phyloP scores from a whole-genome alignment of 2,113 vertebrate genomes.

The Malurus cyaneus region DNA sequence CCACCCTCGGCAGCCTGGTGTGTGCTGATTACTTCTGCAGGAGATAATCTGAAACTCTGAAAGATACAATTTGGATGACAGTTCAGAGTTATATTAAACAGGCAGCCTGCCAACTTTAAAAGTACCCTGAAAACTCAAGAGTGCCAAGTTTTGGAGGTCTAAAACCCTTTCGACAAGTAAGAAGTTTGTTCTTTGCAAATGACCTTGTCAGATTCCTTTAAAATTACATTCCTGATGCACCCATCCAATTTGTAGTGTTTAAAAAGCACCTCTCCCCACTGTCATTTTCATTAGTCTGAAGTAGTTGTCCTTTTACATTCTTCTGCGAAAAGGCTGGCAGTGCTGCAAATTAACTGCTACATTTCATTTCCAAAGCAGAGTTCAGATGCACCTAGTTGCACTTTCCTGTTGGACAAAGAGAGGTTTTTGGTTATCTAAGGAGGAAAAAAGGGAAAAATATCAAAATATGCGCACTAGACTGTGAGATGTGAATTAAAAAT shows the following conservation, averaged over 20 bases:
- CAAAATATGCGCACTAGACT: background rate
- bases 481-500: background rate
- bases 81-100: background rate
- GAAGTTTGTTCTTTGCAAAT: background rate
- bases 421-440: background rate
- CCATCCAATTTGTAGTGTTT: conserved; percentile 32
- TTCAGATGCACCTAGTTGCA: background rate
- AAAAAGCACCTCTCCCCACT: conserved; percentile 11
- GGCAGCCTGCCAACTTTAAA: background rate
- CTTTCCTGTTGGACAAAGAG: background rate
- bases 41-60: background rate
- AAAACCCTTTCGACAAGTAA: background rate
- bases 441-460: background rate
- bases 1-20: fast-evolving
- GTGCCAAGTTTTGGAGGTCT: background rate
- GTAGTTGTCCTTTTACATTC: background rate
- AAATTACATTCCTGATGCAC: conserved; percentile 20
- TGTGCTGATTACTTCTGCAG: background rate
- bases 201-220: conserved; percentile 54
- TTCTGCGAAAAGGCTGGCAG: background rate
- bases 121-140: background rate
- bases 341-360: conserved; percentile 48
- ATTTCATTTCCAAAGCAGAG: conserved; percentile 10
- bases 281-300: conserved; percentile 54
- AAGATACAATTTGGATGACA: background rate